Base-by-base conservation (phyloP, 2,113 vertebrate genomes). In the Astur gentilis region DNA sequence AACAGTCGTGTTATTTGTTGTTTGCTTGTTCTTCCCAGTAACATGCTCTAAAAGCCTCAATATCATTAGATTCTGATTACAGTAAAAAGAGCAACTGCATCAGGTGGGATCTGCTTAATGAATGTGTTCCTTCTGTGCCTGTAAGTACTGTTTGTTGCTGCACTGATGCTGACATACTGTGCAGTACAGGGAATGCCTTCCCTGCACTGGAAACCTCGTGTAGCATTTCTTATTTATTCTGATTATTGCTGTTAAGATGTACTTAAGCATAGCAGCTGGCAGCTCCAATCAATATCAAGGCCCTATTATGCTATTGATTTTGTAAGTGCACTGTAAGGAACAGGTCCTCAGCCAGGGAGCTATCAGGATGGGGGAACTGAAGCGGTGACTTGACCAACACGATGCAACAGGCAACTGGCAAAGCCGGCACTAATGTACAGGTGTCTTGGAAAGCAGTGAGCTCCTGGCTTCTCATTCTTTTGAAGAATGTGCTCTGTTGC, bases 21-120 rank as follows among this genome's bases (percentile, higher is more conserved):
- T 20, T 90, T 88, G 49, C 62, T 88, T 90, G 10, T 36, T 87
- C 70, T 62, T 92, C 62, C 52, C 40, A 57, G 40, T 77, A 90
- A 58, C 4, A 2, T 49, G 31, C 45, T 78, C 32, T 86, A 11
- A 91, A 92, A 89, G 29, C 18, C 20, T 62, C 65, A 40, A 5
- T 78, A 86, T 73, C 27, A 42, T 77, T 81, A 65, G 26, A 10
- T 26, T 76, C 29, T 52, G 65, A 72, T 89, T 79, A 79, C 57
- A 75, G 61, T 50, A 64, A 78, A 96, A 87, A 87, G 67, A 84
- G 26, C 65, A 78, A 42, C 20, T 82, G 52, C 65, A n/a, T 73
- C 50, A 47, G 67, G 61, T 34, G 72, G 38, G 38, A 60, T 70
- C 34, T 40, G n/a, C 42, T 62, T 92, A 92, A 77, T 54, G 34